phyloP scores from a whole-genome alignment of 2,888 invertebrate species.

The Drosophila mimetica region DNA sequence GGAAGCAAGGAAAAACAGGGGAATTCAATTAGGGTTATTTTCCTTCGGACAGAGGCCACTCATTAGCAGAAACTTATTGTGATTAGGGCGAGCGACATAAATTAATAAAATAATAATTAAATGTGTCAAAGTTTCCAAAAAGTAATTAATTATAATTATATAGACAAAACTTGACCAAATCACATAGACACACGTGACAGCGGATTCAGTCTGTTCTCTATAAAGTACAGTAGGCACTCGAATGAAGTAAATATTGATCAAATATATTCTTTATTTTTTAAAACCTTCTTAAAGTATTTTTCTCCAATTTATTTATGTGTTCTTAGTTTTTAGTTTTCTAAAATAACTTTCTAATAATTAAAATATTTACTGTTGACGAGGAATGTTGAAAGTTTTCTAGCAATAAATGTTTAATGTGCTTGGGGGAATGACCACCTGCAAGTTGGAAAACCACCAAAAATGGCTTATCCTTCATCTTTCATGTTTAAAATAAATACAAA shows the following conservation, averaged over 20 bases:
- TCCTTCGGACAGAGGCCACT: conserved; percentile 18
- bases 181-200: conserved; percentile 5
- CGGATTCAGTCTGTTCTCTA: background rate
- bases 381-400: conserved; percentile 58
- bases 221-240: conserved; percentile 25
- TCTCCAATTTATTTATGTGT: too few species aligned
- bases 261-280: background rate
- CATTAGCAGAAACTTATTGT: conserved; percentile 37
- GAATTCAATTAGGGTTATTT: conserved; percentile 48
- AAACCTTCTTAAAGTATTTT: background rate
- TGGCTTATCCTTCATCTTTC: too few species aligned
- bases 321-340: background rate
- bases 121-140: conserved; percentile 76
- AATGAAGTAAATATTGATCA: background rate
- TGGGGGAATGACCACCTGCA: conserved; percentile 55
- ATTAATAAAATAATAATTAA: conserved; percentile 81
- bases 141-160: conserved; percentile 78
- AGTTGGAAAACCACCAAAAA: background rate
- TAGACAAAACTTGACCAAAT: conserved; percentile 30
- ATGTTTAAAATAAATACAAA: too few species aligned
- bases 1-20: background rate
- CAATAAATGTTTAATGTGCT: conserved; percentile 64
- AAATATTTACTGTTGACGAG: conserved; percentile 28
- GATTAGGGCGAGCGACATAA: conserved; percentile 46
- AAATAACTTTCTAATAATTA: too few species aligned